Conservation (phyloP, 1,140 invertebrate genomes). For the Rhopalosiphum maidis region DNA sequence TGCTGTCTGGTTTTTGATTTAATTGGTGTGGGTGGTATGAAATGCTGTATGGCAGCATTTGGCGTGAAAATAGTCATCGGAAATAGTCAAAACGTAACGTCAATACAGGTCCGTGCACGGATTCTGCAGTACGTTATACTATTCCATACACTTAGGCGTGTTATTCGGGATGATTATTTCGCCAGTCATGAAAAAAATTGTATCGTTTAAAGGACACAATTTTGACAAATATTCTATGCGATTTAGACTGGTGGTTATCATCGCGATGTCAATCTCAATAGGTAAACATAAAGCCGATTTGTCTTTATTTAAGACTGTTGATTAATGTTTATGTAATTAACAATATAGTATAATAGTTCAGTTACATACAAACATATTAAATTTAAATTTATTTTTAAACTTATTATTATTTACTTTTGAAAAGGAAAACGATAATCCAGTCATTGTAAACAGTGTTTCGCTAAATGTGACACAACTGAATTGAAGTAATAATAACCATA, state of each 20-base stretch:
- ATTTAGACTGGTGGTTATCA: background rate
- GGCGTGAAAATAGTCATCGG: conserved; percentile 91
- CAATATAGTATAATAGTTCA: background rate
- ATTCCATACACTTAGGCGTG: conserved; percentile 90
- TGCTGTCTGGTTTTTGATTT: conserved; percentile 83
- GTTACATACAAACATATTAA: background rate
- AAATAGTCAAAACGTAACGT: conserved; percentile 70
- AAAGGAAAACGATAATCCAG: conserved; percentile 74
- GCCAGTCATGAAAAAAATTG: conserved; percentile 71
- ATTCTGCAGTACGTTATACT: conserved; percentile 94
- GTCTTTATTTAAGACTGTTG: background rate
- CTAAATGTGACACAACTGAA: conserved; percentile 70
- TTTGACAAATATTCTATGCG: background rate
- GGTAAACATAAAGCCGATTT: background rate
- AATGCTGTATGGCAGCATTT: conserved; percentile 95
- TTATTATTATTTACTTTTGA: conserved; percentile 66
- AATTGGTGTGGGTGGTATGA: conserved; percentile 92
- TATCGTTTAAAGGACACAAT: background rate
- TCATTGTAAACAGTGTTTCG: conserved; percentile 73
- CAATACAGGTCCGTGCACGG: conserved; percentile 66
- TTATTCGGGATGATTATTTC: conserved; percentile 87
- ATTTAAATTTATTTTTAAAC: background rate
- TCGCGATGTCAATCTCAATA: conserved; percentile 14
- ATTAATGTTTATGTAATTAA: background rate
- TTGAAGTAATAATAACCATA: conserved; percentile 68